phyloP scores from a whole-genome alignment of 2,888 invertebrate genomes.

The Carabus problematicus region DNA sequence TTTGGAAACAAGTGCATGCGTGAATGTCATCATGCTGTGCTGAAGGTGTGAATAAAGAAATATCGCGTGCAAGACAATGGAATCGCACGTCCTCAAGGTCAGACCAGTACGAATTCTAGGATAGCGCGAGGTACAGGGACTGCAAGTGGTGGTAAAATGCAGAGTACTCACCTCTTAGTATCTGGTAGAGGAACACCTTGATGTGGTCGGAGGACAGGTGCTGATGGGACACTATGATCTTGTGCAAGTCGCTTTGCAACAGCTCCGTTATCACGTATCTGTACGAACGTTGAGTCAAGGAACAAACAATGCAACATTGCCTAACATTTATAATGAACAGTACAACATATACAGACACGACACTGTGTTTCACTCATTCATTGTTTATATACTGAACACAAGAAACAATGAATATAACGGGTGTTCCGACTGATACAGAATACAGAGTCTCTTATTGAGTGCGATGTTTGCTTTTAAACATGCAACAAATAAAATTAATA shows the following conservation, averaged over 20 bases:
- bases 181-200: conserved; percentile 99
- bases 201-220: conserved; percentile 99
- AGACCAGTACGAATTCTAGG: neutral
- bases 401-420: no score
- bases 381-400: no score
- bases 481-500: no score
- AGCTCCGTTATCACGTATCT: conserved; percentile 99
- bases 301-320: conserved; percentile 1
- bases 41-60: conserved; percentile 8
- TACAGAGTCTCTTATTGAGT: no score
- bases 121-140: neutral
- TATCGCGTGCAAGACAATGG: conserved; percentile 12
- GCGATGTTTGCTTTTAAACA: no score
- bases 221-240: conserved; percentile 99
- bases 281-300: conserved; percentile 45
- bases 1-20: conserved; percentile 18
- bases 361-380: no score
- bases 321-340: no score
- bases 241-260: conserved; percentile 99
- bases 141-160: neutral
- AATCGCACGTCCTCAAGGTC: conserved; percentile 21
- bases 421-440: no score
- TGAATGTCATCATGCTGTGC: conserved; percentile 19
- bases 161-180: conserved; percentile 86
- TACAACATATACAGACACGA: no score